Base-by-base conservation (phyloP, 2,113 vertebrate species). In the Ictalurus furcatus region DNA sequence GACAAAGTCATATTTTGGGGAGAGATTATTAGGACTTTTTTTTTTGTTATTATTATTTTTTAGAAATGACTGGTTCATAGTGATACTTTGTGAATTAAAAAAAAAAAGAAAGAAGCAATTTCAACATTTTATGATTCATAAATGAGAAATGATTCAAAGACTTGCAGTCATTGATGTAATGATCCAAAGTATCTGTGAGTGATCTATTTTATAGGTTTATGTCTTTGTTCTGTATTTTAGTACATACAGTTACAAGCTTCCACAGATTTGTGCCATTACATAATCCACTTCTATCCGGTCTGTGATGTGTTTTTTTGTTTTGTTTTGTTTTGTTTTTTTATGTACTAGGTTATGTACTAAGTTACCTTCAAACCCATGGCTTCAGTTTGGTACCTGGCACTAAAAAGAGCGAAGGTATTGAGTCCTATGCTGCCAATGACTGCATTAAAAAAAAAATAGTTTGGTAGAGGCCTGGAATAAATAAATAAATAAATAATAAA, bases 171-270 rank as follows among this genome's bases (percentile, higher is more conserved):
- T 19, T 63, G 28, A 9, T 80, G 4, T 30, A 84, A 30, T 52
- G 25, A 34, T 44, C 37, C 84, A 37, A 44, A 82, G 48, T 80
- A 25, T 81, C 65, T 86, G 81, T 63, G 56, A 87, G 58, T 40
- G 56, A 73, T 74, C 63, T 80, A 37, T 81, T 85, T 87, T 74
- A 48, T 87, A 84, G 86, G 78, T 86, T 86, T 48, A 44, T 21
- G n/a, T 61, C 63, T 87, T 40, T 65, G 17, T 40, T 69, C 48
- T 78, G 54, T 82, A 83, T 87, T 83, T 86, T 82, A 82, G 30
- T 69, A 61, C 58, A 37, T 82, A 30, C 79, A 65, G 37, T 82
- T 52, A 25, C 19, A 56, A 69, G 12, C 48, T 48, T 69, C 59
- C n/a, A 81, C 4, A 25, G 19, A n/a, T 58, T 59, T 71, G 63